Evolutionary conservation across 1,140 invertebrate genomes (phyloP).

Genomic region (Acromyrmex heyeri): DNA sequence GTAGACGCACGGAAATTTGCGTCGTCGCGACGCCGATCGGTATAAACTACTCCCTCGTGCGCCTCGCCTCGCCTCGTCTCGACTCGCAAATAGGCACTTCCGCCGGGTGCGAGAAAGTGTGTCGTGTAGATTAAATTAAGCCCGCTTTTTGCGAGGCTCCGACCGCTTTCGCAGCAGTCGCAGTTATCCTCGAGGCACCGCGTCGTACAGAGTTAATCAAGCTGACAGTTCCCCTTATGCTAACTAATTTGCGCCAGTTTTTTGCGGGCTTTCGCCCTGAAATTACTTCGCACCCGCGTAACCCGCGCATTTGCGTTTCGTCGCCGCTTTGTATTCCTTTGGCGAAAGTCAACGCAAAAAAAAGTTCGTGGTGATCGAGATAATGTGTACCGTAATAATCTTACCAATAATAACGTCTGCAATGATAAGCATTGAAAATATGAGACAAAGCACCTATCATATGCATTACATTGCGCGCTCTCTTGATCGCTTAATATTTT

Average conservation of each 20-base stretch:
- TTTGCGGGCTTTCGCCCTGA: constrained; percentile 70
- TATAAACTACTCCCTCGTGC: constrained; percentile 53
- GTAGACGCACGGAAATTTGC: constrained; percentile 43
- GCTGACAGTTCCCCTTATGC: constrained; percentile 60
- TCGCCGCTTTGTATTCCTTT: constrained; percentile 39
- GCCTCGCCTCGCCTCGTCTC: background rate
- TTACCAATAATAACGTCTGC: constrained; percentile 36
- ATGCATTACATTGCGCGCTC: background rate
- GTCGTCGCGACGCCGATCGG: background rate
- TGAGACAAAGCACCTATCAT: constrained; percentile 17
- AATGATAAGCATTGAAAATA: constrained; percentile 18
- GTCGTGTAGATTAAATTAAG: constrained; percentile 75
- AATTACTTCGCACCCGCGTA: constrained; percentile 66
- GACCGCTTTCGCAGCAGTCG: constrained; percentile 56
- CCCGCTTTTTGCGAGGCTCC: constrained; percentile 60
- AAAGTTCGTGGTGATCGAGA: constrained; percentile 26
- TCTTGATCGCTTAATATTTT: constrained; percentile 2
- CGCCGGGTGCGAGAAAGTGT: constrained; percentile 65
- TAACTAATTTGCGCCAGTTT: constrained; percentile 71
- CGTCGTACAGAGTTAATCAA: constrained; percentile 56
- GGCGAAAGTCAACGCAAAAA: constrained; percentile 53
- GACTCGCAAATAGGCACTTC: constrained; percentile 43
- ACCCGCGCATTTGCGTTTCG: constrained; percentile 60
- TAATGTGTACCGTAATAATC: constrained; percentile 42
- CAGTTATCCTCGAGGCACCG: constrained; percentile 58